Evolutionary conservation across 2,888 invertebrate genomes (phyloP), one percentile per base, ranked within the genome.

Genomic region (Pterobdella sp.): DNA sequence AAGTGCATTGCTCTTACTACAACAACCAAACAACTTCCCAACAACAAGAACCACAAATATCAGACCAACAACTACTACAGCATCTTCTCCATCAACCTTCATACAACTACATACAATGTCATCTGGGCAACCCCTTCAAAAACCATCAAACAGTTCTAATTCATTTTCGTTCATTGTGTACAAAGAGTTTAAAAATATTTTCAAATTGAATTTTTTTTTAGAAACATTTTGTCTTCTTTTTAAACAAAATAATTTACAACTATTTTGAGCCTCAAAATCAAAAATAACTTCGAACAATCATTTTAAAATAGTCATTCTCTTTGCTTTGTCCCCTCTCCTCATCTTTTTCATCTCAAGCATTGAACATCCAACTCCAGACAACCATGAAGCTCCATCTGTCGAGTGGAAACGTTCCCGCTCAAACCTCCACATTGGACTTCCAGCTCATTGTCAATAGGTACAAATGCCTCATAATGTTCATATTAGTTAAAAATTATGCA

Each of bases 71-170:
- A 42, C 42, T 42, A 7, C 60, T 56, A 22, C 18, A n/a, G n/a
- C n/a, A n/a, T n/a, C 60, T 3, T n/a, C 4, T 22, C 60, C 60
- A 22, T 56, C 10, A 42, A 22, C 49, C 22, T 7, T 22, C 49
- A 42, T n/a, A 26, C 7, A 56, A 56, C 60, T n/a, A 56, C 60
- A n/a, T 56, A 4, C 14, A 26, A 4, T 56, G 60, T 26, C 10
- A 56, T 22, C n/a, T 56, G 7, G 60, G 60, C 18, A 56, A 56
- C 60, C 60, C 60, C 14, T 56, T 56, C n/a, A 56, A 56, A n/a
- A n/a, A 4, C 7, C 18, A 56, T 4, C n/a, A 56, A 56, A 26
- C 60, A 26, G 60, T 56, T 3, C 22, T 42, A 42, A 7, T 42
- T 42, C 22, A 14, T 42, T 42, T 42, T 42, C 10, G 7, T 7